phyloP scores from a whole-genome alignment of 2,888 invertebrate species.

The Sericinus montela region DNA sequence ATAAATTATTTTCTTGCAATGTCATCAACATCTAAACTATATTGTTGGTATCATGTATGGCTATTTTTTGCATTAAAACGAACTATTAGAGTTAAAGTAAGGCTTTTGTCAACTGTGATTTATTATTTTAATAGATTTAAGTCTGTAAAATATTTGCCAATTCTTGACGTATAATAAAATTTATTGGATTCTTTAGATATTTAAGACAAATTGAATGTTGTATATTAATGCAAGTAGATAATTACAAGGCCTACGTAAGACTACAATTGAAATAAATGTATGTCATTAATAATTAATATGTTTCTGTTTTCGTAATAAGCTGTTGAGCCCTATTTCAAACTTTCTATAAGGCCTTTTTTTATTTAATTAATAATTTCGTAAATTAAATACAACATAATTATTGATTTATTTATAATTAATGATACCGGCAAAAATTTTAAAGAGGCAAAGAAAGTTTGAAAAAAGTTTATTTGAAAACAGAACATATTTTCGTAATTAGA shows the following conservation, averaged over 20 bases:
- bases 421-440: too few species aligned
- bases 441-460: conserved; percentile 14
- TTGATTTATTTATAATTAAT: too few species aligned
- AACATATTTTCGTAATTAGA: not conserved
- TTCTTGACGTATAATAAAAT: not conserved
- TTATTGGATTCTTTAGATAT: not conserved
- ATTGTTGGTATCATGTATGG: too few species aligned
- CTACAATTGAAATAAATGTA: not conserved
- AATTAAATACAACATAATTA: too few species aligned
- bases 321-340: conserved; percentile 18
- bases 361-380: not conserved
- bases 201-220: not conserved
- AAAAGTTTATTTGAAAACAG: conserved; percentile 15
- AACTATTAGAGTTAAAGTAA: not conserved
- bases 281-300: not conserved
- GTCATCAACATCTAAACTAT: too few species aligned
- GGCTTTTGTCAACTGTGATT: not conserved
- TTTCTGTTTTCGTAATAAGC: conserved; percentile 10
- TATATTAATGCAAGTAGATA: conserved; percentile 12
- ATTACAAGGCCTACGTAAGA: conserved; percentile 7
- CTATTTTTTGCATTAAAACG: not conserved
- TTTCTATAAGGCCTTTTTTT: not conserved
- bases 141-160: too few species aligned
- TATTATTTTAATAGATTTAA: not conserved
- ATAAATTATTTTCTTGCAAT: too few species aligned